Evolutionary conservation across 2,797 vertebrate species (phyloP).

Genomic region (Amblyopsis hoosieri): DNA sequence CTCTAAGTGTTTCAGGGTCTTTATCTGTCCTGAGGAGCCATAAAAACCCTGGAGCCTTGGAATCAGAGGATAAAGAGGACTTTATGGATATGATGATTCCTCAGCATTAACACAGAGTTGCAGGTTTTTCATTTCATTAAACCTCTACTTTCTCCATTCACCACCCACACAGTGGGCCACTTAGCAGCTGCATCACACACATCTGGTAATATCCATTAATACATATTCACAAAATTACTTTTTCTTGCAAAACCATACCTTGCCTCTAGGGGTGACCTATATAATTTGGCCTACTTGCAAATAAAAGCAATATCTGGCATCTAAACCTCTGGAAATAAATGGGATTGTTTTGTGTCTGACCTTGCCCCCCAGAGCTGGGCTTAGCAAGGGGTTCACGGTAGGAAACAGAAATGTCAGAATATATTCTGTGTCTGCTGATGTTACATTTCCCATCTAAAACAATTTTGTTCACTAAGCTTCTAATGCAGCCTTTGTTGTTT

Average conservation of each 20-base stretch:
- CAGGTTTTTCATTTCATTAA: conserved; percentile 54
- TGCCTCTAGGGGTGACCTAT: background rate
- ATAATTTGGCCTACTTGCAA: conserved; percentile 11
- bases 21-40: conserved; percentile 34
- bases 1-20: conserved; percentile 28
- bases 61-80: conserved; percentile 22
- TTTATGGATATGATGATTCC: conserved; percentile 55
- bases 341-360: conserved; percentile 18
- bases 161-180: too few species aligned
- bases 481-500: conserved; percentile 15
- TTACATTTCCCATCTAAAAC: conserved; percentile 31
- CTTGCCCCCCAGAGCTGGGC: conserved; percentile 28
- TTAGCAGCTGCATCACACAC: too few species aligned
- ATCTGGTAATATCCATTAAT: too few species aligned
- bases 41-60: conserved; percentile 38
- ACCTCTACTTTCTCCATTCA: conserved; percentile 22
- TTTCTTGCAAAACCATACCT: conserved; percentile 4
- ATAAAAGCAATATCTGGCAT: conserved; percentile 21
- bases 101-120: conserved; percentile 54
- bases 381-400: conserved; percentile 40
- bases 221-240: background rate
- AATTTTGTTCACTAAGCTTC: conserved; percentile 30
- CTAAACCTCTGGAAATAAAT: background rate
- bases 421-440: conserved; percentile 4
- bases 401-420: conserved; percentile 22